Percentiles rank a stretch among this genome's conserved stretches.
Conservation (phyloP, 2,888 invertebrate species). For the Amblyjoppa fuscipennis region DNA sequence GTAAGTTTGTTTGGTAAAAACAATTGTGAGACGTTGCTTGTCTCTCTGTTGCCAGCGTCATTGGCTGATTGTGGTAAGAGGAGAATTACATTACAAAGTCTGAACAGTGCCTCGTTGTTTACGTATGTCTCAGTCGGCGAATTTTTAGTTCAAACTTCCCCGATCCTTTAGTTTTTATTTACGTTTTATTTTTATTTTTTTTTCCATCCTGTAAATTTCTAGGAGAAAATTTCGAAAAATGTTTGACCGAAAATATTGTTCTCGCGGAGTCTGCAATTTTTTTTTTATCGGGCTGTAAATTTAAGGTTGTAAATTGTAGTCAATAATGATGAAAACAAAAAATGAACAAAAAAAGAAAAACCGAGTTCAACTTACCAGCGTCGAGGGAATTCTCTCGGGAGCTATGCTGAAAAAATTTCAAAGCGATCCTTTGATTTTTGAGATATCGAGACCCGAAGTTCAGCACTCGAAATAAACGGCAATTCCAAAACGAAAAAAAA, state of each 20-base stretch:
- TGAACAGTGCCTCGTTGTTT: slow-evolving; percentile 80
- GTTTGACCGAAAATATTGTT: not conserved
- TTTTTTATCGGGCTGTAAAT: no score
- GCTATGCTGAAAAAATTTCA: no score
- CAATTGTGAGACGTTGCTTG: slow-evolving; percentile 51
- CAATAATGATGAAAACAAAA: no score
- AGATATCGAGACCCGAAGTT: not conserved
- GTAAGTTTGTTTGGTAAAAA: slow-evolving; percentile 38
- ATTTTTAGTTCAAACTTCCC: slow-evolving; percentile 24
- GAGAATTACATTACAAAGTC: slow-evolving; percentile 84
- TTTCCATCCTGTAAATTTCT: not conserved
- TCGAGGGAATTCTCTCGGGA: no score
- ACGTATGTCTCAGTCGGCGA: not conserved
- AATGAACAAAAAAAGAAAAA: no score
- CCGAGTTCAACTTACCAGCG: no score
- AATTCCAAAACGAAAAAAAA: no score
- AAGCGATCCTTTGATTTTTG: not conserved
- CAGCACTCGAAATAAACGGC: not conserved
- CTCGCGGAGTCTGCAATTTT: not conserved
- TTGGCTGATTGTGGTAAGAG: slow-evolving; percentile 78
- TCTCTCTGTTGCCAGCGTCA: slow-evolving; percentile 52
- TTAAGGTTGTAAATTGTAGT: no score
- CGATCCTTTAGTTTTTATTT: not conserved
- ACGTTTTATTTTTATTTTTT: not conserved
- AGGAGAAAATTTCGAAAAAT: not conserved